A percentile compares a stretch with the other conserved stretches of the same genome.
phyloP scores from a whole-genome alignment of 2,888 invertebrate genomes.

The Sarcophaga carnaria region DNA sequence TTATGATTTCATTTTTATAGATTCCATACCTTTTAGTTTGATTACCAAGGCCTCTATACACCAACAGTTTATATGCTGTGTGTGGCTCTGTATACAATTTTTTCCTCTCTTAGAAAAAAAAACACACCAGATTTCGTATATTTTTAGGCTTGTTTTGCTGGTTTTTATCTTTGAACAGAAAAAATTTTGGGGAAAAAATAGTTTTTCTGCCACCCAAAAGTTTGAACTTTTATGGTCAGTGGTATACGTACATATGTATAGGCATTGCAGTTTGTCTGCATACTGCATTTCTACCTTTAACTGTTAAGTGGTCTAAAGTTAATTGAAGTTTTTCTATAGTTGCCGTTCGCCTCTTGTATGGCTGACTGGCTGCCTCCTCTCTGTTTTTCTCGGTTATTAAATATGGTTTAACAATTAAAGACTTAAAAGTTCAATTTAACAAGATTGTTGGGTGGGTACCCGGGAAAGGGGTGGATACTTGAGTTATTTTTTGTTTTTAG shows the following conservation, averaged over 20 bases:
- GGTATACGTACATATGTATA: not conserved
- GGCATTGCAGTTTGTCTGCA: too few species aligned
- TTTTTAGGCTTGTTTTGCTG: conserved; percentile 36
- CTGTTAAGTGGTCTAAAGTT: conserved; percentile 66
- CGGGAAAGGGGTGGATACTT: not conserved
- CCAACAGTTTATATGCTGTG: conserved; percentile 27
- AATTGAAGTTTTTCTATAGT: conserved; percentile 62
- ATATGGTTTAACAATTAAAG: conserved; percentile 65
- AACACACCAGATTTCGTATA: too few species aligned
- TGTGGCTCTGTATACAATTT: conserved; percentile 9
- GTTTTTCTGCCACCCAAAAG: conserved; percentile 21
- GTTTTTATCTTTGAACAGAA: conserved; percentile 53
- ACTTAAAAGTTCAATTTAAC: conserved; percentile 54
- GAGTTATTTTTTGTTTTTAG: not conserved
- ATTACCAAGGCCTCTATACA: conserved; percentile 43
- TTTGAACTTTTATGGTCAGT: not conserved
- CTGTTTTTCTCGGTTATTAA: conserved; percentile 53
- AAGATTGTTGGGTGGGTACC: not conserved
- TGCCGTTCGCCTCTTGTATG: conserved; percentile 14
- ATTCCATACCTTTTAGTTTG: conserved; percentile 61
- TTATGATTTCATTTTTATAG: conserved; percentile 12
- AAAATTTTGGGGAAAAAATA: not conserved
- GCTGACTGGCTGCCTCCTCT: conserved; percentile 41
- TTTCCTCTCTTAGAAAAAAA: not conserved
- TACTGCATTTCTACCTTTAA: conserved; percentile 14